These are phyloP conservation scores for Saimiri boliviensis DNA, from an alignment of 2,113 vertebrate species.

Conservation along the genomic window DNA sequence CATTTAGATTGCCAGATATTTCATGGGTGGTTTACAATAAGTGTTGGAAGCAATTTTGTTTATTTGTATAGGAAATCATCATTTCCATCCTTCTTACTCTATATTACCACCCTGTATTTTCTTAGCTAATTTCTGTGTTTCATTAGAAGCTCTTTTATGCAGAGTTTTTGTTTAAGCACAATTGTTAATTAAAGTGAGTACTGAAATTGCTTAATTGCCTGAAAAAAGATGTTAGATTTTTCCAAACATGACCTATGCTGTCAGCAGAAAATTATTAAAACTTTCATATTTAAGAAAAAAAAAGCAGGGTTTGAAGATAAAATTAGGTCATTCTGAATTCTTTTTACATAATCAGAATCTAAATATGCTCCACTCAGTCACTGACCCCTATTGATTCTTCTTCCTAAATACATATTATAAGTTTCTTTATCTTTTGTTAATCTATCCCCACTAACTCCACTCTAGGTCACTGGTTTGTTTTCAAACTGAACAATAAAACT, in stretches of 20 bases:
- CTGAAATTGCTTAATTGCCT: slow-evolving; percentile 54
- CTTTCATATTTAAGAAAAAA: background rate
- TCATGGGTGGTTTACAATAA: slow-evolving; percentile 71
- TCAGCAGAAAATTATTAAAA: slow-evolving; percentile 49
- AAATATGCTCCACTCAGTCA: background rate
- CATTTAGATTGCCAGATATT: slow-evolving; percentile 62
- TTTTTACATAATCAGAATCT: background rate
- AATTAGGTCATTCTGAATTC: background rate
- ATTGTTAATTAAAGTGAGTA: slow-evolving; percentile 27
- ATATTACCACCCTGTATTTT: slow-evolving; percentile 37
- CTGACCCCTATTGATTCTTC: background rate
- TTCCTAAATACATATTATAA: background rate
- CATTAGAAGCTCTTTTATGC: slow-evolving; percentile 59
- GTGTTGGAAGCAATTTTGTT: slow-evolving; percentile 62
- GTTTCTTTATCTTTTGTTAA: background rate
- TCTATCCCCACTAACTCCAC: accelerated
- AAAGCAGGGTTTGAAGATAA: background rate
- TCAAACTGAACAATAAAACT: background rate
- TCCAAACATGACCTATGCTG: background rate
- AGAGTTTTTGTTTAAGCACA: slow-evolving; percentile 57
- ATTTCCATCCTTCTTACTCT: slow-evolving; percentile 8
- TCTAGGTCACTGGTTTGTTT: background rate
- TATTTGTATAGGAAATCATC: slow-evolving; percentile 67
- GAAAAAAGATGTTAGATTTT: slow-evolving; percentile 39
- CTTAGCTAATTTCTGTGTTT: slow-evolving; percentile 40